phyloP scores from a whole-genome alignment of 1,140 invertebrate species.

The Bombus fervidus region DNA sequence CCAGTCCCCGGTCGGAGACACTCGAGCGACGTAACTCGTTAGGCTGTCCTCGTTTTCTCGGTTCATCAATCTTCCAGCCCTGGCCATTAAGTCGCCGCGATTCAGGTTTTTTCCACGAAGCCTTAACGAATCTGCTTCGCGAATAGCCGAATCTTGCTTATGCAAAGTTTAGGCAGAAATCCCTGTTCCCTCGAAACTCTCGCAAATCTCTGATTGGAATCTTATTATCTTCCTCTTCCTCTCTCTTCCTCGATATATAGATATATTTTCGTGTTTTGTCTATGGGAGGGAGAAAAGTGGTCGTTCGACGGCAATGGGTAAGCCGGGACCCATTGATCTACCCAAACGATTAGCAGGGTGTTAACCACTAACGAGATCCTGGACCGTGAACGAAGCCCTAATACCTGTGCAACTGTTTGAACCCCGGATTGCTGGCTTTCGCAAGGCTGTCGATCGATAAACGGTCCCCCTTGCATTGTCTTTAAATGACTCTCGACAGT shows the following conservation, averaged over 20 bases:
- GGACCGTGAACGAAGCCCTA: conserved; percentile 33
- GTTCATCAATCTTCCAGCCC: conserved; percentile 35
- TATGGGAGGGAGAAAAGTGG: background rate
- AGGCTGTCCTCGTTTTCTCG: conserved; percentile 1
- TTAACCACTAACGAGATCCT: conserved; percentile 38
- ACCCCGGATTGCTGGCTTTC: conserved; percentile 44
- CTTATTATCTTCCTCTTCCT: too few species aligned
- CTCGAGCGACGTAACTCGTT: conserved; percentile 20
- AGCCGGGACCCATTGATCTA: conserved; percentile 40
- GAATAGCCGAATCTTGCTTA: too few species aligned
- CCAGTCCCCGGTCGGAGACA: conserved; percentile 2
- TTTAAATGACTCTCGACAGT: conserved; percentile 70
- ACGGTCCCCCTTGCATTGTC: conserved; percentile 2
- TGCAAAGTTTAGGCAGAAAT: background rate
- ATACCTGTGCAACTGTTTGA: conserved; percentile 34
- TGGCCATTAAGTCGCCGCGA: background rate
- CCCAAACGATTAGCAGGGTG: conserved; percentile 17
- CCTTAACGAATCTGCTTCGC: too few species aligned
- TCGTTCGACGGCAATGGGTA: conserved; percentile 19
- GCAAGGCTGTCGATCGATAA: conserved; percentile 49
- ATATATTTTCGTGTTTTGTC: too few species aligned
- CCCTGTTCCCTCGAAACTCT: background rate
- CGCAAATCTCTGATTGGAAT: background rate
- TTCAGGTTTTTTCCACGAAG: background rate
- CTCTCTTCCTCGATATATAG: too few species aligned